Conservation (phyloP, 2,888 invertebrate genomes). For the Danaus chrysippus region DNA sequence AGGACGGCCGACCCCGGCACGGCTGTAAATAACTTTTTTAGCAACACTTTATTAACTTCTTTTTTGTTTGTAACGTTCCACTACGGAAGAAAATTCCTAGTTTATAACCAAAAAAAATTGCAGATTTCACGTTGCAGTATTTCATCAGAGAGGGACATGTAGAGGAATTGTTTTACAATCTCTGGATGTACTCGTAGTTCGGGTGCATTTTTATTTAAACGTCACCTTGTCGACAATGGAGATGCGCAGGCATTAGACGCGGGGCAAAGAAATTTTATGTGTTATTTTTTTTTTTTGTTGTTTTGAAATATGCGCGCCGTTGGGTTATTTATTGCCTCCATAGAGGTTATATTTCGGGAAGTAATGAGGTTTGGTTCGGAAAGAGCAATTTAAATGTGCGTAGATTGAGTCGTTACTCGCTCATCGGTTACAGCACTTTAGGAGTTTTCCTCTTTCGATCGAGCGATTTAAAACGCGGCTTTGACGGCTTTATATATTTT, state of each 20-base stretch:
- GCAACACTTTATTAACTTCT: slow-evolving; percentile 16
- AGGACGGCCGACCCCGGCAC: slow-evolving; percentile 18
- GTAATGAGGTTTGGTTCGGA: slow-evolving; percentile 78
- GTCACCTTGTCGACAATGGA: slow-evolving; percentile 42
- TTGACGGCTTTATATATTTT: slow-evolving; percentile 19
- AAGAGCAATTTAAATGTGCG: slow-evolving; percentile 77
- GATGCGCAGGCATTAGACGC: slow-evolving; percentile 63
- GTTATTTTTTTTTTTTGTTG: slow-evolving; percentile 74
- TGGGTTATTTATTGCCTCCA: slow-evolving; percentile 76
- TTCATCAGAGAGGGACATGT: no score
- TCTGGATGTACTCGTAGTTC: no score
- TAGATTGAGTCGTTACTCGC: slow-evolving; percentile 73
- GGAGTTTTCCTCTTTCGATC: slow-evolving; percentile 41
- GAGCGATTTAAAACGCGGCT: slow-evolving; percentile 22
- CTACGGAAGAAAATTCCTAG: neutral
- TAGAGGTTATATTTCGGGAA: slow-evolving; percentile 77
- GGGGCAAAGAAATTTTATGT: slow-evolving; percentile 76
- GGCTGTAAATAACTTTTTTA: slow-evolving; percentile 26
- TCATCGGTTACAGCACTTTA: slow-evolving; percentile 50
- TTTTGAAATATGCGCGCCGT: slow-evolving; percentile 78
- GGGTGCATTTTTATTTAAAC: no score
- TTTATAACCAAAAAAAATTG: neutral
- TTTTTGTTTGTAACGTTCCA: neutral
- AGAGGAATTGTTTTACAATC: neutral
- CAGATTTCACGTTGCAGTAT: no score